phyloP scores from a whole-genome alignment of 2,888 invertebrate species.

The Microlaimidae sp. region DNA sequence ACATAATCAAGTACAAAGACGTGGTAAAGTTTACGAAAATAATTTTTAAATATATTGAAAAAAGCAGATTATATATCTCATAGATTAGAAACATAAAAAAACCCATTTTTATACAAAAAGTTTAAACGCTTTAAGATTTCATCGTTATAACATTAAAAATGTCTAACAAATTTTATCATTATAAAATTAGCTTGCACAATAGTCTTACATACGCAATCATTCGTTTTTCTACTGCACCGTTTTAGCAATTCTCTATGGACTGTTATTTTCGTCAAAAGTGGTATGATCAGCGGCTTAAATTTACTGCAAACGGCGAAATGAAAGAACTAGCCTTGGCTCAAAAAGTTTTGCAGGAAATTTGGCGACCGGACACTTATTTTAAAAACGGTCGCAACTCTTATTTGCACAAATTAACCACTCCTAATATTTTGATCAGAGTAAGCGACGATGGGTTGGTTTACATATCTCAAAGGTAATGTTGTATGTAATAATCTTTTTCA shows the following conservation, averaged over 20 bases:
- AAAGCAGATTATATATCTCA: too few species aligned
- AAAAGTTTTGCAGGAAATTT: conserved; percentile 70
- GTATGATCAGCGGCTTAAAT: conserved; percentile 60
- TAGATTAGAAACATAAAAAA: too few species aligned
- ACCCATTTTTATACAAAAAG: neutral
- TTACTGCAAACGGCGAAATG: conserved; percentile 35
- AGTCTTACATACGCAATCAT: too few species aligned
- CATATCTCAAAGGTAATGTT: conserved; percentile 68
- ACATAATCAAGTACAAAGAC: too few species aligned
- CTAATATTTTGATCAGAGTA: conserved; percentile 75
- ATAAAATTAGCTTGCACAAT: too few species aligned
- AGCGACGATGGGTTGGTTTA: conserved; percentile 74
- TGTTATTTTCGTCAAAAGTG: conserved; percentile 74
- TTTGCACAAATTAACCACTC: conserved; percentile 88
- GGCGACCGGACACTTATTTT: conserved; percentile 90
- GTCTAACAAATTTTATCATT: too few species aligned
- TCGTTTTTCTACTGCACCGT: neutral
- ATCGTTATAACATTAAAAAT: too few species aligned
- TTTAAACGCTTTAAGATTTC: neutral
- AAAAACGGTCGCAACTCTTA: conserved; percentile 85
- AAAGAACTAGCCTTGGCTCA: conserved; percentile 49
- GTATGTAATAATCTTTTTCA: neutral
- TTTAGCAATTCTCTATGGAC: conserved; percentile 64
- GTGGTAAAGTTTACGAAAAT: too few species aligned
- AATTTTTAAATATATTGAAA: too few species aligned